Conservation (phyloP, 2,797 vertebrate genomes). For the Carduelis carduelis region DNA sequence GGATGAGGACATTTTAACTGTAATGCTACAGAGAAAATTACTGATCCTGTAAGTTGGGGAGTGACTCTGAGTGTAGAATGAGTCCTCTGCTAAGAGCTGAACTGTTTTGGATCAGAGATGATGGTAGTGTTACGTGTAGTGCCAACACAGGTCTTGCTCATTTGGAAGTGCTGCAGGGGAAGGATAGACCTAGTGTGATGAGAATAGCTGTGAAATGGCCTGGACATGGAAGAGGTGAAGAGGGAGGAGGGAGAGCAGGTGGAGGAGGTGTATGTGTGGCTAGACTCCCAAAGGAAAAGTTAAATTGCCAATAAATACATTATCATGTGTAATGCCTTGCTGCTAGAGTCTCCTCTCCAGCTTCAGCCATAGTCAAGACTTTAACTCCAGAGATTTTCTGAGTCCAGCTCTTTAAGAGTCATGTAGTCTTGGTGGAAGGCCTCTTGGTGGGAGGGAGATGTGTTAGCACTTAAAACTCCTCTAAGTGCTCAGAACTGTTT, state of each 20-base stretch:
- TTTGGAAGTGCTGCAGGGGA: not conserved
- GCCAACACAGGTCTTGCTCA: not conserved
- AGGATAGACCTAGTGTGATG: not conserved
- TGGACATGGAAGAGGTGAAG: not conserved
- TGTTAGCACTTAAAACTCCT: not conserved
- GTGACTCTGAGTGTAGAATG: not conserved
- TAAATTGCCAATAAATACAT: not conserved
- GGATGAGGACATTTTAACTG: not conserved
- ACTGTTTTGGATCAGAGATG: not conserved
- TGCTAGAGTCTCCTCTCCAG: not conserved
- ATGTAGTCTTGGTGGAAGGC: not conserved
- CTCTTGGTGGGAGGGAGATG: not conserved
- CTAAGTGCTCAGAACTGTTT: not conserved
- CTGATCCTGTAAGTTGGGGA: not conserved
- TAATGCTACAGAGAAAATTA: not conserved
- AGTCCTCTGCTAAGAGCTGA: not conserved
- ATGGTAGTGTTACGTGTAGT: not conserved
- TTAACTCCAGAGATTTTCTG: not conserved
- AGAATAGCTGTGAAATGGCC: not conserved
- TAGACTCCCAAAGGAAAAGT: not conserved
- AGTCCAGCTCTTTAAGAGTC: not conserved
- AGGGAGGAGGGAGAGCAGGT: not conserved
- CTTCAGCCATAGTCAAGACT: not conserved
- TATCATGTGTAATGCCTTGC: not conserved
- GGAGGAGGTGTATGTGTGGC: not conserved